These are phyloP conservation scores for Anolis carolinensis DNA, from an alignment of 2,113 vertebrate genomes.

Conservation along the genomic window DNA sequence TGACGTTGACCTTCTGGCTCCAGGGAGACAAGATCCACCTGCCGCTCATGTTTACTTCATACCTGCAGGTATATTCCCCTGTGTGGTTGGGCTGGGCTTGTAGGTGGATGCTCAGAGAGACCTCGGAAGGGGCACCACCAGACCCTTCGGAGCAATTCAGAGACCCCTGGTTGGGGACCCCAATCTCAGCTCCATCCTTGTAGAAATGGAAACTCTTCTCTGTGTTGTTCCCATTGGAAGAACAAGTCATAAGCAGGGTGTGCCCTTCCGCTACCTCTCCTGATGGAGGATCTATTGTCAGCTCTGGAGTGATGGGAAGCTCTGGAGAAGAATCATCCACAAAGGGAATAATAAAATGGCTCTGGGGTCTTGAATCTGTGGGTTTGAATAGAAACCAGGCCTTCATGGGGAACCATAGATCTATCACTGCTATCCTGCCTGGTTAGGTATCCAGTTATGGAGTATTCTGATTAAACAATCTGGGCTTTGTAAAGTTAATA, in stretches of 20 bases:
- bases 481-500: too few relatives aligned
- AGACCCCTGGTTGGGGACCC: not conserved
- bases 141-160: not conserved
- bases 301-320: not conserved
- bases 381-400: not conserved
- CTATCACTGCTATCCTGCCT: too few relatives aligned
- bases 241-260: not conserved
- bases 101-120: not conserved
- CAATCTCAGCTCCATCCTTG: not conserved
- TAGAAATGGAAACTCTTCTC: constrained; percentile 20
- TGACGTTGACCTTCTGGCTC: not conserved
- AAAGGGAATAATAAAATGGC: not conserved
- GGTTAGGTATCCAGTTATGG: too few relatives aligned
- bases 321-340: not conserved
- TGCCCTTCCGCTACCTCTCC: not conserved
- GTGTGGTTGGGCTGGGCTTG: not conserved
- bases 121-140: not conserved
- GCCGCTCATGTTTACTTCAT: not conserved
- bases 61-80: not conserved
- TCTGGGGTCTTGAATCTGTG: too few relatives aligned
- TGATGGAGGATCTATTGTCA: not conserved
- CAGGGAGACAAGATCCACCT: not conserved
- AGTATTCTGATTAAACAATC: too few relatives aligned
- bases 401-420: not conserved
- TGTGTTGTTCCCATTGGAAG: not conserved